A percentile compares a stretch with the other conserved stretches of the same genome.
Conservation (phyloP, 1,140 invertebrate species). For the Drosophila kohkoa region DNA sequence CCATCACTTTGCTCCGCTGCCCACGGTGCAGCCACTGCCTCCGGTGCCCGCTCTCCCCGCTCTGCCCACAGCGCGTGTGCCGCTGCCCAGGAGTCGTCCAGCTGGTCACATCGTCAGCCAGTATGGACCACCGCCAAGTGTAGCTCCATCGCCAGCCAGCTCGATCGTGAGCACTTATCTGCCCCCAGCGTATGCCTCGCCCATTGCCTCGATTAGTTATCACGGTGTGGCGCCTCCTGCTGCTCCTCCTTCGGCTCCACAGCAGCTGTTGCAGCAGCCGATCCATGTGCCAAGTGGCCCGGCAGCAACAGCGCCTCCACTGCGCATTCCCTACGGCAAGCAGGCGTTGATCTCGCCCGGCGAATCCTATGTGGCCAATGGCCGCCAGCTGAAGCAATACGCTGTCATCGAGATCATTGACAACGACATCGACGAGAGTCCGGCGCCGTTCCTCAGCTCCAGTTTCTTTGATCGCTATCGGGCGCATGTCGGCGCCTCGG, state of each 20-base stretch:
- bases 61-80: constrained; percentile 57
- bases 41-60: constrained; percentile 68
- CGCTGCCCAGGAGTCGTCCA: constrained; percentile 47
- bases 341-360: constrained; percentile 65
- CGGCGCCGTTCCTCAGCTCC: constrained; percentile 64
- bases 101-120: constrained; percentile 28
- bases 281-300: constrained; percentile 37
- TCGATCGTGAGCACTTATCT: constrained; percentile 15
- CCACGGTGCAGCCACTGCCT: constrained; percentile 72
- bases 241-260: constrained; percentile 30
- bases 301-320: constrained; percentile 42
- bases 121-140: neutral
- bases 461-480: constrained; percentile 67
- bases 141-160: neutral
- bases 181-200: constrained; percentile 20
- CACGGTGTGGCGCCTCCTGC: constrained; percentile 42
- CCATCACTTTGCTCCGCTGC: constrained; percentile 67
- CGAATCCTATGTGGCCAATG: constrained; percentile 70
- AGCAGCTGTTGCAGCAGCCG: constrained; percentile 28
- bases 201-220: constrained; percentile 56
- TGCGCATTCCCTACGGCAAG: constrained; percentile 73
- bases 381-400: constrained; percentile 81
- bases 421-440: constrained; percentile 74
- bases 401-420: constrained; percentile 80
- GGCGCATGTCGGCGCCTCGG: constrained; percentile 50